Evolutionary conservation across 2,888 invertebrate genomes (phyloP).

Genomic region (Nephrotoma guestfalica): DNA sequence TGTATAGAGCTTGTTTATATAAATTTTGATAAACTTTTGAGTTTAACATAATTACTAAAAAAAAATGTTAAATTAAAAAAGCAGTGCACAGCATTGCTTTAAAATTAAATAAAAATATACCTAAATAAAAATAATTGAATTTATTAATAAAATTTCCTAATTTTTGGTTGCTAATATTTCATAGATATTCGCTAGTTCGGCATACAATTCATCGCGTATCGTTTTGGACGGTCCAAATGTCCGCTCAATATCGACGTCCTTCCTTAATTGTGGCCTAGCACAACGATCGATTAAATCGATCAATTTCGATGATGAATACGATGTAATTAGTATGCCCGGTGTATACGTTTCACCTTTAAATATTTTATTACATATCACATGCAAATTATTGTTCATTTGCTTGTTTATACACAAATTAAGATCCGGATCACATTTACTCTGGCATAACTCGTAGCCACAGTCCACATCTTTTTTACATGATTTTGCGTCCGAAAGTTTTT

Average conservation of each 20-base stretch:
- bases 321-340: conserved; percentile 3
- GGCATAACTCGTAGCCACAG: neutral
- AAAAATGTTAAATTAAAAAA: neutral
- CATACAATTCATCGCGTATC: neutral
- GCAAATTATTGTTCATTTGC: conserved; percentile 6
- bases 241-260: neutral
- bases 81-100: neutral
- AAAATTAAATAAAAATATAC: neutral
- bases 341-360: neutral
- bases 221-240: neutral
- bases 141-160: neutral
- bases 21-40: neutral
- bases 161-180: neutral
- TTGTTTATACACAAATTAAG: neutral
- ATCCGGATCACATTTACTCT: neutral
- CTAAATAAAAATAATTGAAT: neutral
- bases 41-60: neutral
- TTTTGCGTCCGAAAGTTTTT: neutral
- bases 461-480: neutral
- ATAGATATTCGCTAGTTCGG: neutral
- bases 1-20: neutral
- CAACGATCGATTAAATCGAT: neutral
- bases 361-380: conserved; percentile 1
- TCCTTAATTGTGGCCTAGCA: neutral
- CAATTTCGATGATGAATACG: neutral